These are phyloP conservation scores for Agrenia bidenticulata DNA, from an alignment of 2,888 invertebrate genomes.

Conservation along the genomic window DNA sequence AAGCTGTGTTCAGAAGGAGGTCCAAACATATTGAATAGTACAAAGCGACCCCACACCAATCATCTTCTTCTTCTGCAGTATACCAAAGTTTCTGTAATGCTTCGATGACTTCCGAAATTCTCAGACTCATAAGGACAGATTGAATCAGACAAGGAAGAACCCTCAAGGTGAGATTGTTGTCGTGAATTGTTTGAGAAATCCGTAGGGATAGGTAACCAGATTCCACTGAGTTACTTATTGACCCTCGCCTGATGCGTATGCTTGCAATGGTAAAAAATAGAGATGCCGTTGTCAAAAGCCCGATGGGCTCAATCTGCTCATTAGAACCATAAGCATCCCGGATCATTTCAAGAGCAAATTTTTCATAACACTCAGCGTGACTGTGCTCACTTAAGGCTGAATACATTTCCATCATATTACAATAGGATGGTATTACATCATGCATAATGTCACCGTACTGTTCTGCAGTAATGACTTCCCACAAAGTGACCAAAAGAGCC, in stretches of 20 bases:
- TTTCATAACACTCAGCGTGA: conserved; percentile 40
- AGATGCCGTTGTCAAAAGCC: conserved; percentile 42
- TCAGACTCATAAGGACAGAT: conserved; percentile 25
- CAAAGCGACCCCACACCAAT: conserved; percentile 62
- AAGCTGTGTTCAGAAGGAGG: conserved; percentile 63
- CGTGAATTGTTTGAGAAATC: conserved; percentile 43
- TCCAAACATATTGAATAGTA: conserved; percentile 64
- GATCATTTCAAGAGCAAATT: conserved; percentile 33
- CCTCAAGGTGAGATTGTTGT: conserved; percentile 36
- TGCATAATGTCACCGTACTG: conserved; percentile 33
- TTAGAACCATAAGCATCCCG: conserved; percentile 30
- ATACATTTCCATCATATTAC: conserved; percentile 48
- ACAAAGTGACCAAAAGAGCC: conserved; percentile 41
- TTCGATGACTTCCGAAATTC: conserved; percentile 43
- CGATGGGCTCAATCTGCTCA: conserved; percentile 37
- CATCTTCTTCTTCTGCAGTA: conserved; percentile 46
- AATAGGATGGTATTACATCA: conserved; percentile 47
- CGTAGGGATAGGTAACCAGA: conserved; percentile 37
- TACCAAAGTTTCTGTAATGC: conserved; percentile 46
- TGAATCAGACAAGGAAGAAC: conserved; percentile 36
- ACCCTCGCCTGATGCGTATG: conserved; percentile 37
- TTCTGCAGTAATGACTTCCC: conserved; percentile 46
- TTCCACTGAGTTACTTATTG: conserved; percentile 28
- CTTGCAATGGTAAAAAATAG: conserved; percentile 35
- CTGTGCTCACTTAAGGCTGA: conserved; percentile 29